Evolutionary conservation across 2,797 vertebrate species (phyloP).

Genomic region (Xenops minutus): DNA sequence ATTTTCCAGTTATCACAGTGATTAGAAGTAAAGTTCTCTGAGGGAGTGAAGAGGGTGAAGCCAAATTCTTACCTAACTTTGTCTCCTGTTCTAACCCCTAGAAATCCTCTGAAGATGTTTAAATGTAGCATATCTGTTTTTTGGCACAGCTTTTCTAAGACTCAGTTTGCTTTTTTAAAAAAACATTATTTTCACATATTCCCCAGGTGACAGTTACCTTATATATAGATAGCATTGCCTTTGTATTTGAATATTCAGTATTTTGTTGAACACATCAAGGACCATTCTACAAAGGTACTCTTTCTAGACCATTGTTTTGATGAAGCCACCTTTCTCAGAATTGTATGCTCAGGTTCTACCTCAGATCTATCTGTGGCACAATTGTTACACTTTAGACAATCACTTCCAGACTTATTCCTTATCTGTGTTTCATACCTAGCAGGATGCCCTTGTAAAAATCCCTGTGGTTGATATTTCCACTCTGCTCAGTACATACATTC

Average conservation of each 20-base stretch:
- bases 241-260: neutral
- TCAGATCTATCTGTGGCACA: neutral
- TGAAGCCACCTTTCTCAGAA: neutral
- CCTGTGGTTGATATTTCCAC: neutral
- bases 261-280: neutral
- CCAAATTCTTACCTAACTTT: neutral
- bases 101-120: neutral
- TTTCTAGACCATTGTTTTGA: neutral
- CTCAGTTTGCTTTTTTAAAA: fast-evolving
- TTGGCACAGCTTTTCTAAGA: neutral
- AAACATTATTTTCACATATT: neutral
- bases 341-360: neutral
- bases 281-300: neutral
- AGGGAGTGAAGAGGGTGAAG: neutral
- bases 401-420: neutral
- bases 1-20: neutral
- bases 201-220: neutral
- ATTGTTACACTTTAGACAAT: neutral
- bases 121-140: neutral
- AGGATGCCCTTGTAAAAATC: neutral
- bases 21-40: neutral
- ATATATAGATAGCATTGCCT: neutral
- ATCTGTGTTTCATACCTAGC: neutral
- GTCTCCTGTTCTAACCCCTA: neutral
- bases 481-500: neutral